These are phyloP conservation scores for Blastobasis adustella DNA, from an alignment of 2,888 invertebrate genomes.

Conservation along the genomic window DNA sequence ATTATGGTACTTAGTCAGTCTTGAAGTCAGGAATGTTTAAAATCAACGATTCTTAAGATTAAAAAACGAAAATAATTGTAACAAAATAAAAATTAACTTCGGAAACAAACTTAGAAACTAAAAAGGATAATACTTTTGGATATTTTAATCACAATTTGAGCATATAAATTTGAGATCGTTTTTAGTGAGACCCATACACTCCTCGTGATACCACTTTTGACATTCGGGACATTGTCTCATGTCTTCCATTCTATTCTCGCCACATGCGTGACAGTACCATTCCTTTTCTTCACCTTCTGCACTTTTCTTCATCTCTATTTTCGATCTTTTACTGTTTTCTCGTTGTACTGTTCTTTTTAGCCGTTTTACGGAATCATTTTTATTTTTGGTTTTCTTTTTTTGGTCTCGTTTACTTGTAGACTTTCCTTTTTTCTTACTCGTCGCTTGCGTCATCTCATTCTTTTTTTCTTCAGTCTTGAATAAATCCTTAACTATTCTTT, in stretches of 20 bases:
- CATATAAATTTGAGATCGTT: slow-evolving; percentile 17
- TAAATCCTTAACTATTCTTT: slow-evolving; percentile 18
- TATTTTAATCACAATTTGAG: slow-evolving; percentile 15
- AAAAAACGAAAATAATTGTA: slow-evolving; percentile 6
- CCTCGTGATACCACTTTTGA: slow-evolving; percentile 17
- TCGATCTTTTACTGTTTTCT: slow-evolving; percentile 7
- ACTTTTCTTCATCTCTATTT: slow-evolving; percentile 13
- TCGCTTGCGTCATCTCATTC: slow-evolving; percentile 12
- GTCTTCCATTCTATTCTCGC: slow-evolving; percentile 13
- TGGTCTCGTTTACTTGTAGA: slow-evolving; percentile 5
- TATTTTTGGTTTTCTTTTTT: slow-evolving; percentile 8
- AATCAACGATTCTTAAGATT: slow-evolving; percentile 9
- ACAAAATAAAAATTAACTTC: slow-evolving; percentile 10
- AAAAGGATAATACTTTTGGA: slow-evolving; percentile 10
- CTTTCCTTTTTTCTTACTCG: slow-evolving; percentile 13
- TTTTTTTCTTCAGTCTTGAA: slow-evolving; percentile 18
- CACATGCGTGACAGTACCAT: slow-evolving; percentile 15
- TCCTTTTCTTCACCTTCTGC: slow-evolving; percentile 10
- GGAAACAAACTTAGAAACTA: slow-evolving; percentile 13
- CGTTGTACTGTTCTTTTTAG: slow-evolving; percentile 6
- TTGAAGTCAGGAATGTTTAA: slow-evolving; percentile 11
- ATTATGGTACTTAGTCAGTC: slow-evolving; percentile 11
- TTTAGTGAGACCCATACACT: slow-evolving; percentile 12
- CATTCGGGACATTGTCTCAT: slow-evolving; percentile 17
- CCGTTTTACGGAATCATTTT: slow-evolving; percentile 8